phyloP scores from a whole-genome alignment of 2,797 vertebrate species.

The Synanceia verrucosa region DNA sequence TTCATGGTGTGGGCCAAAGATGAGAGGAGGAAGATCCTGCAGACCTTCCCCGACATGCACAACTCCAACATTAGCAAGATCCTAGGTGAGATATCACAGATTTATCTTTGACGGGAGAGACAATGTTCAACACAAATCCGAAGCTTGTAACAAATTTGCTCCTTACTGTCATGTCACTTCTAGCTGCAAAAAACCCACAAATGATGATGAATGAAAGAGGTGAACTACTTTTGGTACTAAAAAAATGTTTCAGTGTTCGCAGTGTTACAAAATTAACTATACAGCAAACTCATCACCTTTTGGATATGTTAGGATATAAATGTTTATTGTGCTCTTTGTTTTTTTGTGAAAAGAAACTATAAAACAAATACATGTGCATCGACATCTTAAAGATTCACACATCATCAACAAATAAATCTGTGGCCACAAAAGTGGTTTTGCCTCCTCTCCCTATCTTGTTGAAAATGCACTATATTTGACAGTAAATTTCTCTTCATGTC shows the following conservation, averaged over 20 bases:
- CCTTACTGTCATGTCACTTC: too few relatives aligned
- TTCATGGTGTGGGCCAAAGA: constrained; percentile 99
- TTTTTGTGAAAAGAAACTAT: background rate
- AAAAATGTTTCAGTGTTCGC: too few relatives aligned
- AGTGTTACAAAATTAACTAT: too few relatives aligned
- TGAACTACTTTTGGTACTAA: too few relatives aligned
- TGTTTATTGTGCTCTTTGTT: background rate
- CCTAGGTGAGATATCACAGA: constrained; percentile 87
- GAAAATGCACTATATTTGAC: background rate
- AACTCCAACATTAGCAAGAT: constrained; percentile 99
- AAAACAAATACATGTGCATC: background rate
- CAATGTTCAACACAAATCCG: too few relatives aligned
- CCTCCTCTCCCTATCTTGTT: background rate
- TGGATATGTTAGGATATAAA: background rate
- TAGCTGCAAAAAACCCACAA: too few relatives aligned
- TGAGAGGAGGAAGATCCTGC: constrained; percentile 97
- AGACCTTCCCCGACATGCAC: constrained; percentile 99
- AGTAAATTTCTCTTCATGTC: background rate
- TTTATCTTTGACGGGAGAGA: background rate
- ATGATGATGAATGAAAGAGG: too few relatives aligned
- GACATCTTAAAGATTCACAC: background rate
- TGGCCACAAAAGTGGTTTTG: background rate
- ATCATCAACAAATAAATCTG: background rate
- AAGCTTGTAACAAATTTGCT: background rate
- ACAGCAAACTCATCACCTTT: background rate